A percentile compares a stretch with the other conserved stretches of the same genome.
phyloP scores from a whole-genome alignment of 30 jellyfish, hydroid and myxozoan genomes.

The Euphysa ruthae region DNA sequence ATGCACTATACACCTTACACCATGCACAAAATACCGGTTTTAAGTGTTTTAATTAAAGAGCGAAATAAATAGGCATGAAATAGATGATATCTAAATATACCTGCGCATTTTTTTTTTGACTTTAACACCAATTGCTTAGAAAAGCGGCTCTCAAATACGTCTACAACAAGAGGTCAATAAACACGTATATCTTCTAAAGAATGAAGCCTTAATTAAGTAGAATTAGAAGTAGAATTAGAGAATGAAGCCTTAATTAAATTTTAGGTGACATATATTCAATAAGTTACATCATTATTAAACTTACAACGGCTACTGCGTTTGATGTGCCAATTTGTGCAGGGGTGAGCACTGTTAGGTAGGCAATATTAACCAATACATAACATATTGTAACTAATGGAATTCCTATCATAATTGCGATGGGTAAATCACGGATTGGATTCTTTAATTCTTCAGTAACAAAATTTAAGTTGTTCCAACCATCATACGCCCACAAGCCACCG shows the following conservation, averaged over 20 bases:
- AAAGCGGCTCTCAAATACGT: too few relatives aligned
- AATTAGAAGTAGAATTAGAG: not conserved
- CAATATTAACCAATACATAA: constrained; percentile 20
- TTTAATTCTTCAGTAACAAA: constrained; percentile 31
- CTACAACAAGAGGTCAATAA: too few relatives aligned
- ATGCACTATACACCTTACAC: too few relatives aligned
- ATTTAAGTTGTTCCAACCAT: constrained; percentile 40
- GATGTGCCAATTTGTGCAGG: constrained; percentile 13
- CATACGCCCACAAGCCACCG: constrained; percentile 51
- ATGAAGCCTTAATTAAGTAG: too few relatives aligned
- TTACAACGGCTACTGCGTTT: constrained; percentile 41
- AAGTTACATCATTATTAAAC: not conserved
- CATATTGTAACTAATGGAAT: constrained; percentile 39
- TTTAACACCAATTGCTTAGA: too few relatives aligned
- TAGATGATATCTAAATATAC: too few relatives aligned
- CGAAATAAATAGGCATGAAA: too few relatives aligned
- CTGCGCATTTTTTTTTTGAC: too few relatives aligned
- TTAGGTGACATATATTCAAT: too few relatives aligned
- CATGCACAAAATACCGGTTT: too few relatives aligned
- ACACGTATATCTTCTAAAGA: too few relatives aligned
- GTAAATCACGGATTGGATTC: constrained; percentile 37
- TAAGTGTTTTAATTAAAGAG: too few relatives aligned
- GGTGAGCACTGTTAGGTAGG: constrained; percentile 29
- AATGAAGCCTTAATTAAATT: not conserved
- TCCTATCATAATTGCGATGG: constrained; percentile 37